Conservation (phyloP, 2,888 invertebrate genomes). For the Callosobruchus maculatus region DNA sequence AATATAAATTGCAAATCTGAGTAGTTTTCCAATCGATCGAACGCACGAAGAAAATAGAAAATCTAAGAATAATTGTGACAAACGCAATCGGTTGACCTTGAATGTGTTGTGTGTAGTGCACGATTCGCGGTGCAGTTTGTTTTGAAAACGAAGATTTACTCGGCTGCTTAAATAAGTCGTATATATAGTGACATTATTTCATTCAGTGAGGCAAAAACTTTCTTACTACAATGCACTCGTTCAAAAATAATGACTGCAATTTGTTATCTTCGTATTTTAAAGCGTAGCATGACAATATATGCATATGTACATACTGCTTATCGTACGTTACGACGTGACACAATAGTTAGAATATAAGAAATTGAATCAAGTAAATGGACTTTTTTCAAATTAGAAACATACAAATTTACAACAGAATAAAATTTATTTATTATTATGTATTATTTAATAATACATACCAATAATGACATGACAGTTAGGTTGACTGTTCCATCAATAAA, state of each 20-base stretch:
- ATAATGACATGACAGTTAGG: no score
- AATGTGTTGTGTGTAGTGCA: neutral
- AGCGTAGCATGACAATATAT: neutral
- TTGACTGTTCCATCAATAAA: no score
- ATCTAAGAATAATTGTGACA: neutral
- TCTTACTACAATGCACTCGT: neutral
- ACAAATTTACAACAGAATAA: no score
- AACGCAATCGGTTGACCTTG: neutral
- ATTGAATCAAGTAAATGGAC: no score
- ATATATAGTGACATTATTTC: neutral
- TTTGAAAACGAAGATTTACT: neutral
- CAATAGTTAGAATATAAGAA: no score
- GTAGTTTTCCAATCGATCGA: neutral
- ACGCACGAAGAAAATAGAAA: neutral
- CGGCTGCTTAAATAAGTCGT: neutral
- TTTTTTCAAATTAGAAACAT: no score
- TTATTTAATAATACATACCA: no score
- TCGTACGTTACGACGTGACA: no score
- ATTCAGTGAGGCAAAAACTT: neutral
- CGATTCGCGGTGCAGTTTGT: neutral
- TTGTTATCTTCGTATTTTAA: neutral
- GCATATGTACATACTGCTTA: no score
- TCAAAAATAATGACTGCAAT: neutral
- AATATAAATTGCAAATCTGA: neutral
- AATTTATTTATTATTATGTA: no score